phyloP scores from a whole-genome alignment of 2,113 vertebrate genomes.

The Alces alces region DNA sequence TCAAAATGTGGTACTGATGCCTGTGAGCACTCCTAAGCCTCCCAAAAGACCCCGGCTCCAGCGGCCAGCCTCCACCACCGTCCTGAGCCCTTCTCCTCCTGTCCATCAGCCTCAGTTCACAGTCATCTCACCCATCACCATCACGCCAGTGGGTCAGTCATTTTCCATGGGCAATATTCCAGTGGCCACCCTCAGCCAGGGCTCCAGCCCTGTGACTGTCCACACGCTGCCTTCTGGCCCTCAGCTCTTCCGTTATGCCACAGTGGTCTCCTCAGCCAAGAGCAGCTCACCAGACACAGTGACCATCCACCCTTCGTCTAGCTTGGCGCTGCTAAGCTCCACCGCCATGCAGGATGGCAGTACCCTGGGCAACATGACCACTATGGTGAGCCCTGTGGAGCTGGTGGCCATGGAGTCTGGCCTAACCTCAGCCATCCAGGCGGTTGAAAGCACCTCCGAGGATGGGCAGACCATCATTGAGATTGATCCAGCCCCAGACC shows the following conservation, averaged over 20 bases:
- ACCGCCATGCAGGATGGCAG: slow-evolving; percentile 87
- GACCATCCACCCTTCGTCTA: slow-evolving; percentile 90
- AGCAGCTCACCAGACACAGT: slow-evolving; percentile 85
- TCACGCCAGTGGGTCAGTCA: slow-evolving; percentile 84
- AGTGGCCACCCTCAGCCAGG: slow-evolving; percentile 86
- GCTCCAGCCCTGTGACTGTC: slow-evolving; percentile 84
- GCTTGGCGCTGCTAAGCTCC: slow-evolving; percentile 90
- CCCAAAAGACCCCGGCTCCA: slow-evolving; percentile 93
- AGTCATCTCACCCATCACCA: slow-evolving; percentile 85
- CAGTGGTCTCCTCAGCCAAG: slow-evolving; percentile 85
- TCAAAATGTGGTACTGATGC: slow-evolving; percentile 87
- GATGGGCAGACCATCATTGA: slow-evolving; percentile 90
- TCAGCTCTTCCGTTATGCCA: slow-evolving; percentile 91
- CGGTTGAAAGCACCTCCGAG: slow-evolving; percentile 82
- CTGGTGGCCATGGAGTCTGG: slow-evolving; percentile 89
- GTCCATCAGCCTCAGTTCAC: slow-evolving; percentile 90
- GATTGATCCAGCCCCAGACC: slow-evolving; percentile 89
- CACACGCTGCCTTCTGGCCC: slow-evolving; percentile 88
- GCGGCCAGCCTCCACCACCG: slow-evolving; percentile 90
- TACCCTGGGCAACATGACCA: slow-evolving; percentile 83
- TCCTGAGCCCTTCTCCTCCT: slow-evolving; percentile 84
- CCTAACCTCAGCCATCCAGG: slow-evolving; percentile 83
- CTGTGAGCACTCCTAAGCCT: slow-evolving; percentile 83
- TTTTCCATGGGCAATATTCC: slow-evolving; percentile 88
- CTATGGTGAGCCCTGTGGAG: slow-evolving; percentile 89